Conservation (phyloP, 2,888 invertebrate species). For the Drosophila siamana region DNA sequence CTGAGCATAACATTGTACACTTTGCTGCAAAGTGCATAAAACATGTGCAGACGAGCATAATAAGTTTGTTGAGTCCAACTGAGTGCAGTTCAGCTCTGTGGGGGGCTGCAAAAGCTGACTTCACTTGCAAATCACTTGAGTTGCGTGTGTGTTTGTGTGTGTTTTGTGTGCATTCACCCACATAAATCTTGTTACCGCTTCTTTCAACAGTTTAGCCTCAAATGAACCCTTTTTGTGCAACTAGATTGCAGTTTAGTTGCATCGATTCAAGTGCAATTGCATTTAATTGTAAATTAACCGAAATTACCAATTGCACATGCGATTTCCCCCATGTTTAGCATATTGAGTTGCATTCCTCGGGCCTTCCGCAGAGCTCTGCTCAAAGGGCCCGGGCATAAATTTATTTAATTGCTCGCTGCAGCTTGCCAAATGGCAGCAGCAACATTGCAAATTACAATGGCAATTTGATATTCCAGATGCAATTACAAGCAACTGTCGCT, state of each 20-base stretch:
- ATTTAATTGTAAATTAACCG: constrained; percentile 4
- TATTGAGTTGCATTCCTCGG: not conserved
- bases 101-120: no score
- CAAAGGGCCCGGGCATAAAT: constrained; percentile 6
- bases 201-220: constrained; percentile 2
- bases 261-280: not conserved
- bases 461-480: constrained; percentile 7
- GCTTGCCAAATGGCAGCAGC: not conserved
- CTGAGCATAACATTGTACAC: no score
- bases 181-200: constrained; percentile 14
- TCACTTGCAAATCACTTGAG: not conserved
- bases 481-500: not conserved
- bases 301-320: not conserved
- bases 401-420: constrained; percentile 22
- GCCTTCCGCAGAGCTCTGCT: not conserved
- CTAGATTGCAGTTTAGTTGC: not conserved
- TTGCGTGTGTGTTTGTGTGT: not conserved
- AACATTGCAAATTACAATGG: constrained; percentile 13
- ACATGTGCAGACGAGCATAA: constrained; percentile 32
- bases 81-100: not conserved
- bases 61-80: constrained; percentile 15
- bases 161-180: not conserved
- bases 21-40: constrained; percentile 31
- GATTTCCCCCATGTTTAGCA: not conserved
- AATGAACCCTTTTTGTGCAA: no score